Conservation (phyloP, 2,797 vertebrate species). For the Hipposideros larvatus region DNA sequence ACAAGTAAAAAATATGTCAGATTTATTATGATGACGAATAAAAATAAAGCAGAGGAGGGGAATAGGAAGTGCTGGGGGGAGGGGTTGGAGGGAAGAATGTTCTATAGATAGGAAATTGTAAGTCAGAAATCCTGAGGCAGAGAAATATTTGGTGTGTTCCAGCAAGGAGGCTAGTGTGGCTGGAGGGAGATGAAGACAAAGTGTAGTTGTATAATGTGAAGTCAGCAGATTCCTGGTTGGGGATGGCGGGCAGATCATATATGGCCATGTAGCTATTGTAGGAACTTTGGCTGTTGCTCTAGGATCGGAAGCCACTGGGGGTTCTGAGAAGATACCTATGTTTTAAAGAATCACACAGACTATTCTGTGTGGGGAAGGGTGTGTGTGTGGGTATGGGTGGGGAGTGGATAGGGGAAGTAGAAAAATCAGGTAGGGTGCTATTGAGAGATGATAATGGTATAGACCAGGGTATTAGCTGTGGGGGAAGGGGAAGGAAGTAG, state of each 20-base stretch:
- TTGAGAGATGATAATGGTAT: not conserved
- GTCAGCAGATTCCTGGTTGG: not conserved
- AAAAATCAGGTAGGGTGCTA: not conserved
- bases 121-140: not conserved
- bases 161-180: not conserved
- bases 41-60: slow-evolving; percentile 1
- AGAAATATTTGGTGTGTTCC: not conserved
- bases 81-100: not conserved
- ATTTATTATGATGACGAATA: slow-evolving; percentile 8
- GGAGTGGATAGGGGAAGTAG: not conserved
- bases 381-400: not conserved
- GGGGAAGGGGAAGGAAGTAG: not conserved
- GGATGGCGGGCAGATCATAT: not conserved
- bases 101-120: not conserved
- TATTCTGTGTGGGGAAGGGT: not conserved
- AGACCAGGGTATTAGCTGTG: not conserved
- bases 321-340: not conserved
- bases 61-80: not conserved
- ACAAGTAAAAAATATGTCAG: not conserved
- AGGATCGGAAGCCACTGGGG: not conserved
- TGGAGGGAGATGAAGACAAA: not conserved
- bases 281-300: not conserved
- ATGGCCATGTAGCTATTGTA: not conserved
- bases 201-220: not conserved
- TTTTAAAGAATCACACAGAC: not conserved